phyloP scores from a whole-genome alignment of 1,140 invertebrate species.

The Drosophila novamexicana region DNA sequence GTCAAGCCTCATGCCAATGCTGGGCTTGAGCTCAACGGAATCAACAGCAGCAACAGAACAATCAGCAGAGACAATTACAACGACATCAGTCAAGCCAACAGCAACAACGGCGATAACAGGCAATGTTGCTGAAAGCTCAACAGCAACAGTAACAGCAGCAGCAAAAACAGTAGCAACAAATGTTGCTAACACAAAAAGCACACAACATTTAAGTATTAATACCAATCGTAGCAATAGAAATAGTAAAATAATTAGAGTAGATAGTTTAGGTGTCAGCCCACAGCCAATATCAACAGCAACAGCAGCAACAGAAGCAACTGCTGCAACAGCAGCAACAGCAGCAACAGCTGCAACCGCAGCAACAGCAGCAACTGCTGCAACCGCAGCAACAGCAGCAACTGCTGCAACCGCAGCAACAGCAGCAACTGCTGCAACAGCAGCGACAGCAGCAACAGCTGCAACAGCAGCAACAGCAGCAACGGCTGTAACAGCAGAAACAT shows the following conservation, averaged over 20 bases:
- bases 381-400: not conserved
- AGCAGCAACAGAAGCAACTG: constrained; percentile 2
- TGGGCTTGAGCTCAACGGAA: constrained; percentile 6
- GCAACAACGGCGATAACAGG: constrained; percentile 19
- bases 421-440: constrained; percentile 15
- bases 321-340: constrained; percentile 13
- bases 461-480: constrained; percentile 2
- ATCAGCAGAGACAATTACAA: constrained; percentile 9
- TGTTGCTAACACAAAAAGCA: constrained; percentile 22
- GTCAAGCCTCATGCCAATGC: constrained; percentile 26
- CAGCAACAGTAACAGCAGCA: constrained; percentile 24
- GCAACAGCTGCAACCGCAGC: constrained; percentile 12
- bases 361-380: constrained; percentile 16
- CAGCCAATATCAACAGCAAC: constrained; percentile 31
- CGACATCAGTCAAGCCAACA: constrained; percentile 24
- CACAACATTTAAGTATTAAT: constrained; percentile 66
- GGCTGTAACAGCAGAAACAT: not conserved
- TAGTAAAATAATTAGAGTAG: constrained; percentile 78
- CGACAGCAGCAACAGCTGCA: constrained; percentile 25
- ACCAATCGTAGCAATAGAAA: constrained; percentile 75
- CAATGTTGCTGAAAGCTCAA: constrained; percentile 8
- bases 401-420: not conserved
- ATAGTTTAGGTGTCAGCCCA: constrained; percentile 28
- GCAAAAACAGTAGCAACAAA: constrained; percentile 15
- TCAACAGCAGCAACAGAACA: constrained; percentile 23